Evolutionary conservation across 2,797 vertebrate species (phyloP).

Genomic region (Gila robusta): DNA sequence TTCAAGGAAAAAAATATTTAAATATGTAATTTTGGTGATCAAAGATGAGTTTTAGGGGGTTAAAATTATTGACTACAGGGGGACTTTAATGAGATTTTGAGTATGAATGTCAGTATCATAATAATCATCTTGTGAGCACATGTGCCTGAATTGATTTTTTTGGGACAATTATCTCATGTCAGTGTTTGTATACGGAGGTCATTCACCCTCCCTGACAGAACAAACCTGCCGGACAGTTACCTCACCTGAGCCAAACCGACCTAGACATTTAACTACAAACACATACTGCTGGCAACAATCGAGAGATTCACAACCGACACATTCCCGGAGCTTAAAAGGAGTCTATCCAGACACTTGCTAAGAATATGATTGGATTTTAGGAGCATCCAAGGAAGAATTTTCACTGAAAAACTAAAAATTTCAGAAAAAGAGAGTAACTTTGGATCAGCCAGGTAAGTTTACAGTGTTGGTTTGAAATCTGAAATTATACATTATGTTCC

Average conservation of each 20-base stretch:
- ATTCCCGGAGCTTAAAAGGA: neutral
- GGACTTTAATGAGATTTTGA: neutral
- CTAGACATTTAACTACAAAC: constrained; percentile 53
- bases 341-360: neutral
- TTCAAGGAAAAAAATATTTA: too few relatives aligned
- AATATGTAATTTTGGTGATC: too few relatives aligned
- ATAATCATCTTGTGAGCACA: neutral
- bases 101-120: neutral
- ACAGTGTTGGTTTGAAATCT: neutral
- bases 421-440: neutral
- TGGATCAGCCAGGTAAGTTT: neutral
- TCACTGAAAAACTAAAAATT: neutral
- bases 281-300: constrained; percentile 35
- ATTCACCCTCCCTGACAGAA: constrained; percentile 65
- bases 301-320: neutral
- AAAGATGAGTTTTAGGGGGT: too few relatives aligned
- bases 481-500: neutral
- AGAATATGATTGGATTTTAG: constrained; percentile 16
- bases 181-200: constrained; percentile 72
- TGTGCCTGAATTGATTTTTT: constrained; percentile 33
- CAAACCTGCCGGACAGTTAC: constrained; percentile 79
- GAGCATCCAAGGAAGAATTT: neutral
- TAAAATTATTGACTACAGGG: neutral
- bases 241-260: constrained; percentile 68
- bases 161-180: constrained; percentile 19